A percentile compares a stretch with the other conserved stretches of the same genome.
phyloP scores from a whole-genome alignment of 2,797 vertebrate genomes.

The Podargus strigoides region DNA sequence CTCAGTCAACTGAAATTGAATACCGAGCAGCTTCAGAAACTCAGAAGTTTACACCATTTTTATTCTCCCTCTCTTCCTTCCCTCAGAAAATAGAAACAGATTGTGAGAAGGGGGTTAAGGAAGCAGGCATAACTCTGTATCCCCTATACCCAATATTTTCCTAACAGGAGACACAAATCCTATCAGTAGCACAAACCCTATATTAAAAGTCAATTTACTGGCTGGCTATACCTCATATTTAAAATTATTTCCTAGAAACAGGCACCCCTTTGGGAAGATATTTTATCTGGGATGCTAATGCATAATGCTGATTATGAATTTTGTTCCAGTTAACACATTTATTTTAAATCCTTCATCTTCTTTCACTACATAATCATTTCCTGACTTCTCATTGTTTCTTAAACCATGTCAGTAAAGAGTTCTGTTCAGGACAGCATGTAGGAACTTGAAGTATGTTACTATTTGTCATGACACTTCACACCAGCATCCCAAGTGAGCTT shows the following conservation, averaged over 20 bases:
- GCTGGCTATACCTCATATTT: background rate
- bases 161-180: background rate
- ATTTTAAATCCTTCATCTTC: background rate
- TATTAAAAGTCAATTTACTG: background rate
- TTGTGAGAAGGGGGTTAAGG: background rate
- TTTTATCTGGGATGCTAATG: background rate
- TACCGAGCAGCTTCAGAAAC: background rate
- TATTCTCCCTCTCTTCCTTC: background rate
- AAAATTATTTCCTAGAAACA: background rate
- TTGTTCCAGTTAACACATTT: background rate
- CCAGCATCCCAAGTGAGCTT: background rate
- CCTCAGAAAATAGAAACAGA: background rate
- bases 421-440: background rate
- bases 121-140: background rate
- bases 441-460: background rate
- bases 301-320: background rate
- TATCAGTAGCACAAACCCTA: background rate
- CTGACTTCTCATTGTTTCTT: background rate
- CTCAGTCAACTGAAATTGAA: background rate
- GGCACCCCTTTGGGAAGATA: background rate
- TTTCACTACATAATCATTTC: background rate
- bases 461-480: background rate
- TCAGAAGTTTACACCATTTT: background rate
- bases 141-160: background rate
- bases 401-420: background rate